phyloP scores from a whole-genome alignment of 1,140 invertebrate genomes.

The Cyclargus thomasi region DNA sequence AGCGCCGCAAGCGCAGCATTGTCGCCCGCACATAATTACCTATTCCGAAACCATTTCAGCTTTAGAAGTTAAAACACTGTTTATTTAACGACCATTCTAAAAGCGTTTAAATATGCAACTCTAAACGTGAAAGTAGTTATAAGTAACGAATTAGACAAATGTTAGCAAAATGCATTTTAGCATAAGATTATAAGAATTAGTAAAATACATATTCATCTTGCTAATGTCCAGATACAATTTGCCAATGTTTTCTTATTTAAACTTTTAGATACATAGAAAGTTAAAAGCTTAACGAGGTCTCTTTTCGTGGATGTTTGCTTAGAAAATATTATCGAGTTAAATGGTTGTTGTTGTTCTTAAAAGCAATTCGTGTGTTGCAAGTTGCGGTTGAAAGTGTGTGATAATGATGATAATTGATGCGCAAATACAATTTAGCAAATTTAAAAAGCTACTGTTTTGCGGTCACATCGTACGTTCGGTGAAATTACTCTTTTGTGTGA shows the following conservation, averaged over 20 bases:
- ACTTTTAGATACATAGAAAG: not conserved
- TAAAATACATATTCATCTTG: too few species aligned
- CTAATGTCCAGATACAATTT: too few species aligned
- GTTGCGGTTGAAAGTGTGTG: conserved; percentile 47
- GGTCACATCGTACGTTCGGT: conserved; percentile 16
- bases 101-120: too few species aligned
- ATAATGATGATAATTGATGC: conserved; percentile 47
- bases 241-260: too few species aligned
- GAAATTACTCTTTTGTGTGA: conserved; percentile 17
- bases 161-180: too few species aligned
- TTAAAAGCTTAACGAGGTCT: not conserved
- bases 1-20: conserved; percentile 27
- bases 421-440: conserved; percentile 48
- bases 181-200: too few species aligned
- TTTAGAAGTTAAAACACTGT: not conserved
- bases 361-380: conserved; percentile 27
- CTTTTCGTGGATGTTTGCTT: not conserved
- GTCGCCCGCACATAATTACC: conserved; percentile 20
- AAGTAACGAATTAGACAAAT: too few species aligned
- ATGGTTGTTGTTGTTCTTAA: conserved; percentile 18
- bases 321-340: not conserved
- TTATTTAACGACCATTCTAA: not conserved
- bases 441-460: conserved; percentile 30
- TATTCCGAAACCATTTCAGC: not conserved
- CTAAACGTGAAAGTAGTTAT: too few species aligned